These are phyloP conservation scores for Macrophya alboannulata DNA, from an alignment of 2,888 invertebrate genomes.

Conservation along the genomic window DNA sequence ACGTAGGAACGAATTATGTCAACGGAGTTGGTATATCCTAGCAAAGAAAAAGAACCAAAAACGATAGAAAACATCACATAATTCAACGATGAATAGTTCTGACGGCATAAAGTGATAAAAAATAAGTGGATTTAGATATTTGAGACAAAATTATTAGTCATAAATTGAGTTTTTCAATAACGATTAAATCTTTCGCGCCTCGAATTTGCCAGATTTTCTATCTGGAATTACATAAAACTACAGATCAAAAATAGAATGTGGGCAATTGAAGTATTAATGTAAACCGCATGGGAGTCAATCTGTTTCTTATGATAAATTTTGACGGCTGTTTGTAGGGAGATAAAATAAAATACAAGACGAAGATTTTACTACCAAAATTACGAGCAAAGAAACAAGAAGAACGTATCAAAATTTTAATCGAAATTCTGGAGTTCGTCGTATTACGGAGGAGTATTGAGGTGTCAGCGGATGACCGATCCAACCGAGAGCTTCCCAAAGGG, in stretches of 20 bases:
- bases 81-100: not conserved
- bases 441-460: not conserved
- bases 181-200: not conserved
- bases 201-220: not conserved
- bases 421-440: not conserved
- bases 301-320: conserved; percentile 17
- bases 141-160: not conserved
- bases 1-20: not conserved
- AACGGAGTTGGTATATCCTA: not conserved
- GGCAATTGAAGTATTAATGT: not conserved
- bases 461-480: conserved; percentile 15
- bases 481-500: conserved; percentile 21
- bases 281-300: not conserved
- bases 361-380: not conserved
- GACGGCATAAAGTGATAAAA: not conserved
- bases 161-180: not conserved
- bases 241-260: not conserved
- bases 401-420: not conserved
- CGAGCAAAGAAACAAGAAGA: not conserved
- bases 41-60: not conserved
- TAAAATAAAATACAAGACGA: conserved; percentile 18
- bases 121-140: not conserved
- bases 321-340: conserved; percentile 35
- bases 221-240: not conserved
- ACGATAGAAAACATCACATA: too few species aligned